These are phyloP conservation scores for Buphagus erythrorhynchus DNA, from an alignment of 2,797 vertebrate species.

Conservation along the genomic window DNA sequence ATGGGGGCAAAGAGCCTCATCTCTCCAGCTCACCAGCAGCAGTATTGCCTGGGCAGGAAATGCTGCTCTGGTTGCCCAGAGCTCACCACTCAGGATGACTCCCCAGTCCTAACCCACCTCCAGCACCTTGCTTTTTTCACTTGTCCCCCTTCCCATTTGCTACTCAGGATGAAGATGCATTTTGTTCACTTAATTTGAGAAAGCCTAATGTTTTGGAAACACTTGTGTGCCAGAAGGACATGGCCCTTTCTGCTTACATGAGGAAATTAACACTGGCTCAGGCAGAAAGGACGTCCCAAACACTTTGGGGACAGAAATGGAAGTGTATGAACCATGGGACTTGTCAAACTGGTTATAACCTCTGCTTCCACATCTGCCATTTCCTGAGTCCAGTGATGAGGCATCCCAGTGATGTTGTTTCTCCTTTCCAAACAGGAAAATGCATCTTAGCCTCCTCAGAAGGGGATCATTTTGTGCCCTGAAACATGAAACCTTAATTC, in stretches of 20 bases:
- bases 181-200: background rate
- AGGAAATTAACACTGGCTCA: background rate
- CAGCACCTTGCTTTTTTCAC: background rate
- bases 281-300: background rate
- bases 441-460: background rate
- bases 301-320: background rate
- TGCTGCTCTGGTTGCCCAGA: background rate
- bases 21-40: background rate
- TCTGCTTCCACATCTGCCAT: background rate
- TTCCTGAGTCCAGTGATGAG: background rate
- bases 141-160: background rate
- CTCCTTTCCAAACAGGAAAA: background rate
- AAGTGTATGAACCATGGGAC: background rate
- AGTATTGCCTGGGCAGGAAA: background rate
- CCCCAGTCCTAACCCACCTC: background rate
- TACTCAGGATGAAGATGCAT: background rate
- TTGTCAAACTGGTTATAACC: background rate
- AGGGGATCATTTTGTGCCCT: background rate
- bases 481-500: background rate
- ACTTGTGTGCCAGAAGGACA: background rate
- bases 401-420: background rate
- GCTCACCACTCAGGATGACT: background rate
- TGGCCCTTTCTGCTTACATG: background rate
- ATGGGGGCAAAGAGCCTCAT: background rate
- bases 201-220: background rate